Evolutionary conservation across 1,140 invertebrate species (phyloP), one percentile per base, ranked within the genome.

Genomic region (Apis florea): DNA sequence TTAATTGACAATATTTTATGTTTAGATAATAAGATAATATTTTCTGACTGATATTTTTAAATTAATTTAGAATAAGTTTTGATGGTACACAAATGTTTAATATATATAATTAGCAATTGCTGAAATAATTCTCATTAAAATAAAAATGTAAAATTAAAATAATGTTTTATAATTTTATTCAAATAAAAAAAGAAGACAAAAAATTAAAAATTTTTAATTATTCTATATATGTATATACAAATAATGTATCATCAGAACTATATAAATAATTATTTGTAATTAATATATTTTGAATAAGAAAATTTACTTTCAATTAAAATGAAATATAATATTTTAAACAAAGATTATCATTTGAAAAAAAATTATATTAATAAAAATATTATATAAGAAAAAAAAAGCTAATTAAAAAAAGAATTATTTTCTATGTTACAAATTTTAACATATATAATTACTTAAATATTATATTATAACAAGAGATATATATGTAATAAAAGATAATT

Each of bases 1-100:
- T 66, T 49, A 66, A 86, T 80, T 66, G n/a, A 86, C 63, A 66
- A 78, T 63, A 81, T 79, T 86, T 84, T 24, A 40, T 47, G 68
- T 82, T 70, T 59, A 68, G 63, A 26, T 64, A 64, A 77, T 40
- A 40, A 40, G 31, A 40, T 40, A 40, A 40, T 40, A 40, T 49
- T 79, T 77, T 58, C 53, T 71, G 59, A 79, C 75, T 51, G 54
- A 80, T 80, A 58, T 59, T 19, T 68, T 64, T 69, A 51, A 59
- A 71, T 68, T 73, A 74, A 9, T 58, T 73, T 47, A 70, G 21
- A 77, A 63, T 47, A 53, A 79, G 54, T 58, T 64, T 74, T 73
- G 63, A 67, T 69, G 59, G 54, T 79, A 84, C 31, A 47, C 40
- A 11, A 21, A 31, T 68, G 2, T 69, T 75, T 69, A 51, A 26